Conservation (phyloP, 2,113 vertebrate species). For the Semnornis frantzii region DNA sequence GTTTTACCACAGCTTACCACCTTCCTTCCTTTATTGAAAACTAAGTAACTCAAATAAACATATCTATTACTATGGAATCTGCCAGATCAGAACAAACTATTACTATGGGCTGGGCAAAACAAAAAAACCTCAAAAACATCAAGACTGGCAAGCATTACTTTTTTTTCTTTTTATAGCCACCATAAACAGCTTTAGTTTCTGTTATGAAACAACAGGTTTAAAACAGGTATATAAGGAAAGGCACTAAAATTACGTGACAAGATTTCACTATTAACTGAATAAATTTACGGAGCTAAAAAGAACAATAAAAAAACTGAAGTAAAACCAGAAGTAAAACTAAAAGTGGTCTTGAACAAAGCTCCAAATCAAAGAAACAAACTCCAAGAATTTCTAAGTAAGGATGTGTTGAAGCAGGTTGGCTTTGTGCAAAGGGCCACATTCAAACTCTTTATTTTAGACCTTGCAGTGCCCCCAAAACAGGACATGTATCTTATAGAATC, state of each 20-base stretch:
- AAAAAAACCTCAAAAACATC: not conserved
- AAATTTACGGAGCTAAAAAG: not conserved
- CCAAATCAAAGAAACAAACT: not conserved
- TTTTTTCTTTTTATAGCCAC: not conserved
- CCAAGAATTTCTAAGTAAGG: not conserved
- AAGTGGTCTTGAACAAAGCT: not conserved
- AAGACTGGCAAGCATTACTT: not conserved
- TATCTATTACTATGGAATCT: not conserved
- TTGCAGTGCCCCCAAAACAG: not conserved
- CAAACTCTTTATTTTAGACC: not conserved
- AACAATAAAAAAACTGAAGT: not conserved
- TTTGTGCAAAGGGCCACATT: not conserved
- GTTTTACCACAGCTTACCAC: not conserved
- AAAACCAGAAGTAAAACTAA: not conserved
- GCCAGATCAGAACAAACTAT: not conserved
- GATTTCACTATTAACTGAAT: not conserved
- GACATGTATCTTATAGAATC: not conserved
- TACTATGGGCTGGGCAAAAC: not conserved
- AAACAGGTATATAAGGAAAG: not conserved
- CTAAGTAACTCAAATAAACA: not conserved
- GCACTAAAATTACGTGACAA: not conserved
- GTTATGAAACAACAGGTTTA: not conserved
- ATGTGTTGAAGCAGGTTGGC: not conserved
- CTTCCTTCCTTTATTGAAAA: not conserved
- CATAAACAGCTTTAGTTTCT: not conserved